phyloP scores from a whole-genome alignment of 2,888 invertebrate species.

The Allacma fusca region DNA sequence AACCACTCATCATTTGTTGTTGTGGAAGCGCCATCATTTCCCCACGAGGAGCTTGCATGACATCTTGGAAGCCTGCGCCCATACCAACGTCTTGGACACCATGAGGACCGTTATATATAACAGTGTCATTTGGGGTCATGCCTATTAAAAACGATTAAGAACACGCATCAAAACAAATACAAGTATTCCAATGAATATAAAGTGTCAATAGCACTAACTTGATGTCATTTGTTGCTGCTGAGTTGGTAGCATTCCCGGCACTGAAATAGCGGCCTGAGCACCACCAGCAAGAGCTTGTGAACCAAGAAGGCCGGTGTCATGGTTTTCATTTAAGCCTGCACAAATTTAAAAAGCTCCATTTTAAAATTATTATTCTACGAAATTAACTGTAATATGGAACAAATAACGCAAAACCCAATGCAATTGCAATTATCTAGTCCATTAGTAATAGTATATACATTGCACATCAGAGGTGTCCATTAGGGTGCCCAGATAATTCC shows the following conservation, averaged over 20 bases:
- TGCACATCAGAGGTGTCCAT: too few species aligned
- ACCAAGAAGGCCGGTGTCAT: slow-evolving; percentile 64
- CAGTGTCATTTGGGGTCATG: slow-evolving; percentile 11
- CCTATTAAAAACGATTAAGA: neutral
- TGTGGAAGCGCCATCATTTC: slow-evolving; percentile 49
- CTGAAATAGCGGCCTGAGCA: slow-evolving; percentile 45
- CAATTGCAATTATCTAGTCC: too few species aligned
- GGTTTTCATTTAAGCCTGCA: slow-evolving; percentile 71
- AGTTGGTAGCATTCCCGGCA: slow-evolving; percentile 17
- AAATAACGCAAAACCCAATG: too few species aligned
- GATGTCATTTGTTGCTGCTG: slow-evolving; percentile 67
- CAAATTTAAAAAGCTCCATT: too few species aligned
- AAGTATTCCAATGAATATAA: neutral
- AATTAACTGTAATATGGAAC: too few species aligned
- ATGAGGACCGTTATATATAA: neutral
- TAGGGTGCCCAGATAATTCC: too few species aligned
- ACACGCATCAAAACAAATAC: too few species aligned
- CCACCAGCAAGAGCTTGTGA: slow-evolving; percentile 33
- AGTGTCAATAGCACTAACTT: neutral
- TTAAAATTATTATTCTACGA: too few species aligned
- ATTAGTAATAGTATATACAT: too few species aligned
- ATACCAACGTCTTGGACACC: neutral
- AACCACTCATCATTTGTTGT: slow-evolving; percentile 71
- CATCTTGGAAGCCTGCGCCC: neutral
- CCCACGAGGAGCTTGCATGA: slow-evolving; percentile 40